Base-by-base conservation (phyloP, 2,113 vertebrate genomes). In the Saguinus midas region DNA sequence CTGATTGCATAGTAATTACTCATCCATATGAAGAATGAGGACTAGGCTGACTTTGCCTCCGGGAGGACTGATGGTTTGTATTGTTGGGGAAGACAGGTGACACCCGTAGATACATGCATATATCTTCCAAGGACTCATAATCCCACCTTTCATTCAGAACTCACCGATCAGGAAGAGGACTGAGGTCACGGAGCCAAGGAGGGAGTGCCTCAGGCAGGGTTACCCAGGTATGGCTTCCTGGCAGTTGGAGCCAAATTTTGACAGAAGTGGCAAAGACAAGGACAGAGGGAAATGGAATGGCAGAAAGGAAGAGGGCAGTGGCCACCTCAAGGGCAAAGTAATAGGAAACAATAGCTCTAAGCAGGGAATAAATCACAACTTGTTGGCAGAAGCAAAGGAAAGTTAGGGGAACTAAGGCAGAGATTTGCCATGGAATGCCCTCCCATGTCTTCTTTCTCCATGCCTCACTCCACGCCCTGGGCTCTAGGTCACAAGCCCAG, bases 1-100 rank as follows among this genome's bases (percentile, higher is more conserved):
- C 99, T 99, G 99, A 99, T 99, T 99, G 99, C 98, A 99, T 99
- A 99, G 99, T 99, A 99, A 99, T 99, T 99, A 99, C 98, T 99
- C 99, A 99, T 99, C 99, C 99, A 98, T 99, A 99, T 99, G 99
- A 99, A 99, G 99, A 99, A 99, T 99, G 99, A 99, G 99, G 80
- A 48, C 13, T 8, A 89, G 76, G 73, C 45, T 72, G 87, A 88
- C 73, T 91, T 45, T 35, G 68, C 57, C 68, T 92, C 83, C 29
- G 40, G 48, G 72, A 95, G 73, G 52, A 20, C 8, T 43, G 72
- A 85, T 16, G 57, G 73, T 18, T 89, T 78, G 21, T 29, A 50
- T 29, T 66, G 58, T 50, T 82, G 79, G 21, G 29, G 84, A 88
- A 91, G 72, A 78, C 57, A 64, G 76, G 64, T 16, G 14, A 25